Percentiles rank a stretch among this genome's conserved stretches.
Conservation (phyloP, 2,888 invertebrate genomes). For the Leucoma salicis region DNA sequence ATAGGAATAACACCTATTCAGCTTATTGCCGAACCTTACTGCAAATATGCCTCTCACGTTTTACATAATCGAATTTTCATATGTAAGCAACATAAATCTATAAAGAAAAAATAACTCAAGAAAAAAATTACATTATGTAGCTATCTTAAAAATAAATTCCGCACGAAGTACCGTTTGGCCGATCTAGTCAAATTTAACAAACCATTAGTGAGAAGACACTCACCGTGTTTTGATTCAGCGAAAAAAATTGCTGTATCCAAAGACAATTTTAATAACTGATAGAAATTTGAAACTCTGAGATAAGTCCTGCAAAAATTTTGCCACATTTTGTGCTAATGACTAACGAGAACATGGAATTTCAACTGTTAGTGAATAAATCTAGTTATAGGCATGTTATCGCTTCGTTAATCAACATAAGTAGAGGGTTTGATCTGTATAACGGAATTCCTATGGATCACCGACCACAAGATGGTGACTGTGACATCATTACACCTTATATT, state of each 20-base stretch:
- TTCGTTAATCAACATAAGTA: slow-evolving; percentile 42
- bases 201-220: slow-evolving; percentile 16
- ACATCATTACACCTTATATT: slow-evolving; percentile 32
- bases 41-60: too few species aligned
- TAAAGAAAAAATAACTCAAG: too few species aligned
- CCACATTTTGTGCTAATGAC: slow-evolving; percentile 10
- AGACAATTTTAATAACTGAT: slow-evolving; percentile 16
- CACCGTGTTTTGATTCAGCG: slow-evolving; percentile 14
- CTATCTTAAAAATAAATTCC: slow-evolving; percentile 25
- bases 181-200: slow-evolving; percentile 20
- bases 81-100: too few species aligned
- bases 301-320: slow-evolving; percentile 32
- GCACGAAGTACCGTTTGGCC: slow-evolving; percentile 19
- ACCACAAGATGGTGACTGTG: slow-evolving; percentile 40
- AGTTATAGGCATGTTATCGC: slow-evolving; percentile 27
- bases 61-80: too few species aligned
- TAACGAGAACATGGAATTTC: slow-evolving; percentile 12
- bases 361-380: slow-evolving; percentile 11
- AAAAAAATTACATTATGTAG: too few species aligned
- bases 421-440: slow-evolving; percentile 40
- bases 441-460: slow-evolving; percentile 41
- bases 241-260: slow-evolving; percentile 29
- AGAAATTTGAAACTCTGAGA: slow-evolving; percentile 18
- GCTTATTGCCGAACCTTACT: too few species aligned
- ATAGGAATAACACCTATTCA: too few species aligned